Base-by-base conservation (phyloP, 2,888 invertebrate species). In the Danaus chrysippus region DNA sequence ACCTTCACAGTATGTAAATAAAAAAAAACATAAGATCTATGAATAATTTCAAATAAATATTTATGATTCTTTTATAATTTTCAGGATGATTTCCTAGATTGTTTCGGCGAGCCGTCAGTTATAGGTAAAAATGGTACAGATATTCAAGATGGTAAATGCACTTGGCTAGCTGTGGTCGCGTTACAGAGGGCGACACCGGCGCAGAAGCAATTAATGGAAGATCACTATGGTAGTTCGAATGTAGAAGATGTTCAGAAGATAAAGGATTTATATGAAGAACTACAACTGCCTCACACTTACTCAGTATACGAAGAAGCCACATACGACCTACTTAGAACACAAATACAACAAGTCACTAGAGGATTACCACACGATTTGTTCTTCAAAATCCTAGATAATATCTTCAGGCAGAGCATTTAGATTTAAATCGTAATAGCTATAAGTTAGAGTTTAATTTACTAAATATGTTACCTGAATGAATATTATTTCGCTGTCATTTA, bases 121-220 rank as follows among this genome's bases (percentile, higher is more conserved):
- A 98, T 95, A 0, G 99, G 99, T 9, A 99, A 99, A 90, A 90
- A 93, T 46, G 97, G 98, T 42, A 96, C 95, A 0, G 99, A 99
- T 79, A 98, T 99, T 71, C 93, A 95, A 85, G 98, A 98, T 72
- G 98, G 98, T 42, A 99, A 99, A 87, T 99, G 99, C 85, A 94
- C 97, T 0, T 99, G 99, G 99, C 88, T 98, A 42, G 94, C 96
- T 1, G 96, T 98, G 0, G 95, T 96, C 0, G 98, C 98, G 10
- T 88, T 98, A 66, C 95, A 97, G 81, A 92, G 95, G 60, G 96
- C 95, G 0, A 93, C 92, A 54, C 91, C 93, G 0, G 87, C 92
- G 5, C 97, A 97, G 76, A 93, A 92, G 68, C 92, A 93, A 75
- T 89, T 96, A 41, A 93, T 97, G 91, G 92, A 94, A 76, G 93